Evolutionary conservation across 1,140 invertebrate genomes (phyloP), one percentile per base, ranked within the genome.

Genomic region (Sycophaga agraensis): DNA sequence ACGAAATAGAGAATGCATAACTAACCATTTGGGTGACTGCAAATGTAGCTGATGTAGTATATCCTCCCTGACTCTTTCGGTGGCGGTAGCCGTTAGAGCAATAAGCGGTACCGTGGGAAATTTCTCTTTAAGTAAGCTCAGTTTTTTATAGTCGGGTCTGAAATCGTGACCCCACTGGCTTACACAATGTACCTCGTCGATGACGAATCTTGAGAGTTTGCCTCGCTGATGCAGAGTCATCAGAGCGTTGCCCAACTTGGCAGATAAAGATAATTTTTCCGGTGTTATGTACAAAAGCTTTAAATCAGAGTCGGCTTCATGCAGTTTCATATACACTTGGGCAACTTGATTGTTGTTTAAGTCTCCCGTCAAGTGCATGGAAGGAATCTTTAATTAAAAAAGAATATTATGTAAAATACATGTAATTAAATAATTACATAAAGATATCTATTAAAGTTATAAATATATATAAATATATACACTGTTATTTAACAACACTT

Each of bases 121-220:
- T 17, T 79, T 77, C 22, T 80, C 56, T 59, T 85, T 82, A 16
- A 89, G 72, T 5, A 73, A 65, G 12, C 79, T 81, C 4, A 98
- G 78, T 77, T 92, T 95, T 1, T 96, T 82, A 77, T 98, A 99
- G 76, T 97, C 92, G 2, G 92, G 92, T 21, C 96, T 82, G 77
- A 98, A 98, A 78, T 98, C 95, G 80, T 98, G 96, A 2, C 96
- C 96, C 95, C 95, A 98, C 71, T 97, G 90, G 71, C 92, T 95
- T 0, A 98, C 94, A 83, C 96, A 99, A 78, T 98, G 96, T 4
- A 94, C 96, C 84, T 98, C 96, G 82, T 98, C 96, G 17, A 98
- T 91, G 28, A 88, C 84, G 66, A 88, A 88, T 62, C 85, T 81
- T 22, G 82, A 74, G 2, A 89, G 73, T 37, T 84, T 78, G 16